Evolutionary conservation across 2,113 vertebrate genomes (phyloP), one percentile per base, ranked within the genome.

Genomic region (Dipodomys stephensi): DNA sequence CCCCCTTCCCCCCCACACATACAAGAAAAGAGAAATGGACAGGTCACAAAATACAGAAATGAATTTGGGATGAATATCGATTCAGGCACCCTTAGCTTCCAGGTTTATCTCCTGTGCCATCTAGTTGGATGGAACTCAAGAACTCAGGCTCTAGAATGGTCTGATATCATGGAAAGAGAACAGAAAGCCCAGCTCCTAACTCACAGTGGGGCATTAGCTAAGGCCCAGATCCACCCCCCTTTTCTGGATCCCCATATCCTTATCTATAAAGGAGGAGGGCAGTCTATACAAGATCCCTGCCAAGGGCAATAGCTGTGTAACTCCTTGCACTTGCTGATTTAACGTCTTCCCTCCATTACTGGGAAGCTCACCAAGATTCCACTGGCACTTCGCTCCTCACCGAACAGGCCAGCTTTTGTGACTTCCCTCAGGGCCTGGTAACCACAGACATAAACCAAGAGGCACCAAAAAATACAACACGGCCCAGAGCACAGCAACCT

Each of bases 361-460:
- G 22, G 11, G 65, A 69, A 22, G 22, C 77, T 92, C 89, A 87
- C 92, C 49, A n/a, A 81, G 32, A 84, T 80, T 77, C 93, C 81
- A 11, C 22, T 77, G 91, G 85, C 95, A 35, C 2, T 0, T 0
- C 0, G 13, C 30, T 85, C 81, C 30, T 1, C 67, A 2, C 32
- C 0, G 12, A 93, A 95, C 89, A 92, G 89, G 83, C 89, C 0
- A 1, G 87, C 81, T 92, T 90, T 84, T 91, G 89, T 91, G 64
- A 22, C 46, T 81, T 77, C 82, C 73, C 71, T 16, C 53, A 0
- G 68, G 49, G 92, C 77, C 35, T 10, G 57, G 87, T 35, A 87
- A 91, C 95, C 96, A 87, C 93, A 96, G 95, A 81, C 89, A 95
- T 72, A 91, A 81, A 92, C 91, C 82, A 81, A 53, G 77, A 74